A percentile compares a stretch with the other conserved stretches of the same genome.
Conservation (phyloP, 1,140 invertebrate genomes). For the Neodiprion lecontei region DNA sequence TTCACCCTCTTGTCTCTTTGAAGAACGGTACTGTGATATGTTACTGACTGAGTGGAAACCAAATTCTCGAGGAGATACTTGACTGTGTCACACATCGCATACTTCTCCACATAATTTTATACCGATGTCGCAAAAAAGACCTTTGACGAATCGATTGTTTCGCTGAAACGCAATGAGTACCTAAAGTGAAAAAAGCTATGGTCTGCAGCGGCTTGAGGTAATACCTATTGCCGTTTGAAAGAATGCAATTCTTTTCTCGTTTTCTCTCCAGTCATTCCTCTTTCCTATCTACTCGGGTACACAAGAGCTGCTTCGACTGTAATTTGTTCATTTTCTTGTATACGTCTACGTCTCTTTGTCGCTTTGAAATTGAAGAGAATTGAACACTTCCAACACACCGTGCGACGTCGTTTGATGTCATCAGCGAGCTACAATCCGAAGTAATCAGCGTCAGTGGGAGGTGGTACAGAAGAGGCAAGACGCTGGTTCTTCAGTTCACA, state of each 20-base stretch:
- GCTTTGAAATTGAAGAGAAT: constrained; percentile 4
- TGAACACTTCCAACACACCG: constrained; percentile 1
- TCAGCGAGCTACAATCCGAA: background rate
- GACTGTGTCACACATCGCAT: no score
- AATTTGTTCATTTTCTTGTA: no score
- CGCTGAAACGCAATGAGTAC: constrained; percentile 1
- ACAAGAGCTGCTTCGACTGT: no score
- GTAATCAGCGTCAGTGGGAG: background rate
- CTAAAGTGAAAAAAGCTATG: constrained; percentile 24
- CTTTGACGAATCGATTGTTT: background rate
- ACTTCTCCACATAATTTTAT: no score
- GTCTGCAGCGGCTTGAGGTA: background rate
- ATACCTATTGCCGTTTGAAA: no score
- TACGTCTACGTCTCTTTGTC: background rate
- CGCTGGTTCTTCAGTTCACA: background rate
- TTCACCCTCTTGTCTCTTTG: constrained; percentile 7
- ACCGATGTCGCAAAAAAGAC: no score
- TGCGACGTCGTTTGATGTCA: background rate
- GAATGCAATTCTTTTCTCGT: background rate
- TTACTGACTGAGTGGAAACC: background rate
- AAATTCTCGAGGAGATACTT: no score
- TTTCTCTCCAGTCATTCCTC: background rate
- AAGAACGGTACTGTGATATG: background rate
- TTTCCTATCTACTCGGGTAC: background rate
- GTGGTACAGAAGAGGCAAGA: background rate